phyloP scores from a whole-genome alignment of 2,797 vertebrate genomes.

The Kryptolebias ocellatus region DNA sequence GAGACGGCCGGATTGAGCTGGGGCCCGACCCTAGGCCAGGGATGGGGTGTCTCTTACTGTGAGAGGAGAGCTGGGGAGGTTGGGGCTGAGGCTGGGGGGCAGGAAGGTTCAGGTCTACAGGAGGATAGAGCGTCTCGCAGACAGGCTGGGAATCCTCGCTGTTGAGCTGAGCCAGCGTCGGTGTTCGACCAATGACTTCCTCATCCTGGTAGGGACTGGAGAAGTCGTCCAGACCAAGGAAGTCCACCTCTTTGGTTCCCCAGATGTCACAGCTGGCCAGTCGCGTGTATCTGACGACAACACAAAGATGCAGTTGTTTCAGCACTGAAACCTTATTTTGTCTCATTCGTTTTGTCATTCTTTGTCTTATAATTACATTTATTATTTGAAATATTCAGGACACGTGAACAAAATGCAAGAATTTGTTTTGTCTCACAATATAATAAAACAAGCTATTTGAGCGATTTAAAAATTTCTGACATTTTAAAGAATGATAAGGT shows the following conservation, averaged over 20 bases:
- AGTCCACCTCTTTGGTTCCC: slow-evolving; percentile 99
- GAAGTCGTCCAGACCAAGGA: slow-evolving; percentile 96
- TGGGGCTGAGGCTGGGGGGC: slow-evolving; percentile 75
- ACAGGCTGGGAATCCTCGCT: slow-evolving; percentile 97
- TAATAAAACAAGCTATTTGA: no score
- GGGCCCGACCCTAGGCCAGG: slow-evolving; percentile 63
- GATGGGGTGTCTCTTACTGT: slow-evolving; percentile 62
- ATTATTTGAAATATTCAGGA: not conserved
- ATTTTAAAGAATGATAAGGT: no score
- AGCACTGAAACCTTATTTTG: slow-evolving; percentile 10
- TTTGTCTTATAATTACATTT: not conserved
- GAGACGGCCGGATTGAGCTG: slow-evolving; percentile 65
- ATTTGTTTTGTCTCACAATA: not conserved
- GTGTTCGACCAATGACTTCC: slow-evolving; percentile 95
- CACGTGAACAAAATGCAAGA: no score
- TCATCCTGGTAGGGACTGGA: slow-evolving; percentile 99
- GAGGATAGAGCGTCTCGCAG: slow-evolving; percentile 91
- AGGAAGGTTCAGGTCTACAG: slow-evolving; percentile 79
- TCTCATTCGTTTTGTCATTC: not conserved
- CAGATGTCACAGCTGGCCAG: slow-evolving; percentile 98
- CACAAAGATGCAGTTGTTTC: slow-evolving; percentile 8
- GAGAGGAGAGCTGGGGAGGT: slow-evolving; percentile 71
- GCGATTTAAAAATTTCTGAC: no score
- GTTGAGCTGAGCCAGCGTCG: slow-evolving; percentile 96
- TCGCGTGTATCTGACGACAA: slow-evolving; percentile 86